Evolutionary conservation across 2,888 invertebrate species (phyloP).

Genomic region (Cheiracanthium punctorium): DNA sequence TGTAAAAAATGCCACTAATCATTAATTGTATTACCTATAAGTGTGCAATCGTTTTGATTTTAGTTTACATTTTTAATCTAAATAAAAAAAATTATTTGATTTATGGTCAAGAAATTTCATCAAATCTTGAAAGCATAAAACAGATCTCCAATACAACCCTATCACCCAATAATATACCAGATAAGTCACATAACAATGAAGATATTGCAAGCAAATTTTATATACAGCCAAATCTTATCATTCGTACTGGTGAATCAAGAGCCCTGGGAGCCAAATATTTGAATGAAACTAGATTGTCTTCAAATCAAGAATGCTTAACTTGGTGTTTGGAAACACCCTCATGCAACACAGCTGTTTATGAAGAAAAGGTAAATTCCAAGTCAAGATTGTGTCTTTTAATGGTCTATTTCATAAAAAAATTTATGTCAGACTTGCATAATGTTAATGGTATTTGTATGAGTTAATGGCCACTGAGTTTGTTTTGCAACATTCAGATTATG

Average conservation of each 20-base stretch:
- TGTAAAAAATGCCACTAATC: no score
- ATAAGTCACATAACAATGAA: conserved; percentile 16
- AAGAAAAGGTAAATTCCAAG: conserved; percentile 86
- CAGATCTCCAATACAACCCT: not conserved
- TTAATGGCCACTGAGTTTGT: no score
- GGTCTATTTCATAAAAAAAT: not conserved
- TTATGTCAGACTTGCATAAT: not conserved
- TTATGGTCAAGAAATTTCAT: not conserved
- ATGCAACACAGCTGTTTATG: conserved; percentile 94
- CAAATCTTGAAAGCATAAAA: not conserved
- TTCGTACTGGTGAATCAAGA: conserved; percentile 85
- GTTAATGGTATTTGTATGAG: not conserved
- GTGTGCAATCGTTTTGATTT: no score
- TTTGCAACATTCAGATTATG: no score
- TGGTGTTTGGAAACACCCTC: conserved; percentile 90
- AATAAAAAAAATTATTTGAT: not conserved
- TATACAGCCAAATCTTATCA: conserved; percentile 91
- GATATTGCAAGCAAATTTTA: conserved; percentile 79
- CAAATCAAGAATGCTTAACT: conserved; percentile 87
- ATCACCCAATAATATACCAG: not conserved
- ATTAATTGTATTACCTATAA: no score
- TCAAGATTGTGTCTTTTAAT: no score
- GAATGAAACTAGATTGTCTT: conserved; percentile 86
- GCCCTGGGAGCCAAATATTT: conserved; percentile 92
- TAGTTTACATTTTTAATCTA: not conserved